These are phyloP conservation scores for Dolichallabes microphthalmus DNA, from an alignment of 2,113 vertebrate genomes.

Conservation along the genomic window DNA sequence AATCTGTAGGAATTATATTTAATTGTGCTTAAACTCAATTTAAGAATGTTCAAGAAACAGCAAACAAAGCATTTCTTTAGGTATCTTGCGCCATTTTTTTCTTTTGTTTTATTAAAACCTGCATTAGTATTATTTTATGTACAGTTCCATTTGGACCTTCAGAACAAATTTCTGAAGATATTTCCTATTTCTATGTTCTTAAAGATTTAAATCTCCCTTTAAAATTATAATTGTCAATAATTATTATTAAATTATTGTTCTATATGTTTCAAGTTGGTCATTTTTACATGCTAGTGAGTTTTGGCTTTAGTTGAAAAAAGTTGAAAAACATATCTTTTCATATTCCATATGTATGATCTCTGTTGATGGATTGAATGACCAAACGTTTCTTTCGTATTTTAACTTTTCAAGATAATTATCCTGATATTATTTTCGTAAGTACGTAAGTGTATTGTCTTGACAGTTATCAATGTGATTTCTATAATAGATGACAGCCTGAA, in stretches of 20 bases:
- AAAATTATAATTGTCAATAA: neutral
- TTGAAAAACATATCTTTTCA: neutral
- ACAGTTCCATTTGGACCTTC: neutral
- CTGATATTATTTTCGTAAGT: neutral
- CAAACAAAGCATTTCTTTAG: neutral
- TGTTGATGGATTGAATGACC: neutral
- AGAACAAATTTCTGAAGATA: neutral
- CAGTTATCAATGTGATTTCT: slow-evolving; percentile 9
- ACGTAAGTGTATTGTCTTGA: neutral
- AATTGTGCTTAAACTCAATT: neutral
- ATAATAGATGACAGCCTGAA: slow-evolving; percentile 37
- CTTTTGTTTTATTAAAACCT: neutral
- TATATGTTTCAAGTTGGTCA: neutral
- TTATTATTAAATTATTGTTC: neutral
- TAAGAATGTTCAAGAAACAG: neutral
- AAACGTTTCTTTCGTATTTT: neutral
- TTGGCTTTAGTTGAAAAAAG: neutral
- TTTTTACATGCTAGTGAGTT: neutral
- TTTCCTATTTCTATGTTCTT: neutral
- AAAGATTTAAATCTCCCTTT: neutral
- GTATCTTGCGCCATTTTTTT: neutral
- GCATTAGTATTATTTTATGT: neutral
- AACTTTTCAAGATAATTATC: neutral
- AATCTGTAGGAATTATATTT: neutral
- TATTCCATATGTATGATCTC: neutral